Evolutionary conservation across 2,888 invertebrate genomes (phyloP), one percentile per base, ranked within the genome.

Genomic region (Drosophila austrosaltans): DNA sequence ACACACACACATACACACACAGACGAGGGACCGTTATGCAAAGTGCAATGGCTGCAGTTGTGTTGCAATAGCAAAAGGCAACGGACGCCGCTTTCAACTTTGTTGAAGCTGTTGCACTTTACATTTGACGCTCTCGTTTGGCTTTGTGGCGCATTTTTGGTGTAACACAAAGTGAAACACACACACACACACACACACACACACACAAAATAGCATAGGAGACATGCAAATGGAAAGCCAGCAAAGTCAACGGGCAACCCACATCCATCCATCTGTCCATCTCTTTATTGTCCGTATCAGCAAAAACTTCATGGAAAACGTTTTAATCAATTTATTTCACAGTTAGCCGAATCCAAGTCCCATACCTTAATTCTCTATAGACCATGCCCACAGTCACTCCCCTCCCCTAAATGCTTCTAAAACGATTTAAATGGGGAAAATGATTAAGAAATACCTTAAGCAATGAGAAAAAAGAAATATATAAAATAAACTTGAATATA

Each of bases 81-180:
- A 67, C 57, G 22, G 22, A 25, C 48, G 22, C 22, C 25, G 48
- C 48, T 48, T 48, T 48, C 62, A 56, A 20, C 70, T 42, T 28
- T 57, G 62, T 39, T 66, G 73, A 6, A 59, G 69, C 53, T 59
- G 80, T 25, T 75, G 71, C 87, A 87, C 77, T 73, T 84, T 84
- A 72, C 78, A 82, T 79, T 79, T 60, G 72, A 28, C 65, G 63
- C 70, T 77, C 89, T 88, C 82, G 89, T 82, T 83, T 83, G 89
- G 87, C 87, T 83, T 83, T 85, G 89, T 76, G 89, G 89, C 87
- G 85, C 85, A 85, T 89, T 85, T 85, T 89, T 89, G 89, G 84
- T 85, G 77, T 77, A 76, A 83, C 89, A 87, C 89, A 89, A 77
- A 88, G 82, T 88, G 87, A 80, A 77, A 76, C 78, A 74, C 85